Evolutionary conservation across 2,797 vertebrate species (phyloP).

Genomic region (Anabas testudineus): DNA sequence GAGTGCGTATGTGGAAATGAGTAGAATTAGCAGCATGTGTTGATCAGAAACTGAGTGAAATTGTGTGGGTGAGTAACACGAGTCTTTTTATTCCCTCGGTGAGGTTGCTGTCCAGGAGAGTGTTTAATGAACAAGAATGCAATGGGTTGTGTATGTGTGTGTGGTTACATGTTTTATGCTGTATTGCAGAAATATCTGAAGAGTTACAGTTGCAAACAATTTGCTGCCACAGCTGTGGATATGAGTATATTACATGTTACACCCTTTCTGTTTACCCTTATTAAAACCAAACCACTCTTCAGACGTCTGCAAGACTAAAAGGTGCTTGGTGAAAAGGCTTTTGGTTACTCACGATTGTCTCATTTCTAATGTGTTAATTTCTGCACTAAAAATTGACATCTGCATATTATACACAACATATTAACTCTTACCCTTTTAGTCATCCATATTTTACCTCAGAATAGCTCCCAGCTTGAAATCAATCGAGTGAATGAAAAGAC

Average conservation of each 20-base stretch:
- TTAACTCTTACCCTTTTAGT: neutral
- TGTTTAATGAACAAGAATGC: too few relatives aligned
- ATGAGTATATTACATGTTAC: neutral
- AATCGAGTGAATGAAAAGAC: neutral
- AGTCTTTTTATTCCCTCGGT: conserved; percentile 19
- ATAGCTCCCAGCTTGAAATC: neutral
- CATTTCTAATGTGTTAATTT: conserved; percentile 23
- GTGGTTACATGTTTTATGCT: conserved; percentile 4
- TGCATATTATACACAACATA: conserved; percentile 4
- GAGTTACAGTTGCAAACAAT: neutral
- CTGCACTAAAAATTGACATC: conserved; percentile 13
- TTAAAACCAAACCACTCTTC: conserved; percentile 23
- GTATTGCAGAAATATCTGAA: neutral
- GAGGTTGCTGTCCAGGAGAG: conserved; percentile 16
- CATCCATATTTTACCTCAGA: conserved; percentile 12
- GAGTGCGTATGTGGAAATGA: neutral
- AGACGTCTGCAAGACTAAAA: conserved; percentile 12
- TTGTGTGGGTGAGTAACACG: conserved; percentile 24
- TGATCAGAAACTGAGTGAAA: conserved; percentile 10
- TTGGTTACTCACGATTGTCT: conserved; percentile 16
- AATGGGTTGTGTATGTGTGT: neutral
- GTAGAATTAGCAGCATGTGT: conserved; percentile 31
- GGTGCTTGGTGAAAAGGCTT: conserved; percentile 33
- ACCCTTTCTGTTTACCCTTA: neutral
- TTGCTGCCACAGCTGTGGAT: neutral